Base-by-base conservation (phyloP, 2,888 invertebrate species). In the Fragum sueziense region DNA sequence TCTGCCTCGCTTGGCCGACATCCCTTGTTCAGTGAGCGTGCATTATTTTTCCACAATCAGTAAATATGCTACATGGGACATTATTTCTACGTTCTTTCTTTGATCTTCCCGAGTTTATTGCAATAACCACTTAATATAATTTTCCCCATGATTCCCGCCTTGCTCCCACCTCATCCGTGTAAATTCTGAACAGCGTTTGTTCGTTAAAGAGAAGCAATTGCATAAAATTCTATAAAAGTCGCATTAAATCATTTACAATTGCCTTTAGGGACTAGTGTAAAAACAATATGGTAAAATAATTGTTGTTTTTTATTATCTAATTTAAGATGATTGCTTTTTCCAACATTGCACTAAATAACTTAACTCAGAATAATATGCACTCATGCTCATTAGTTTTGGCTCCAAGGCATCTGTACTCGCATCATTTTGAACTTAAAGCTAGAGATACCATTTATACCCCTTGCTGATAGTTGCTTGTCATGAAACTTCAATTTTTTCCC, bases 61-160 rank as follows among this genome's bases (percentile, higher is more conserved):
- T 65, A 65, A 65, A 65, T 65, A 65, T 65, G 65, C 34, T 65
- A 65, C 65, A 65, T 65, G 65, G 65, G 41, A 37, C 65, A 65
- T 34, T 65, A 65, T 41, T 65, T 41, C 65, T n/a, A n/a, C 41
- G 41, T 22, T 37, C 20, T 20, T 65, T 27, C 65, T 65, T 65
- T 65, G 65, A 65, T 65, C 65, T 65, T 41, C 27, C 65, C 20
- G 4, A 34, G 34, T 65, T 65, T 65, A 65, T 65, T 65, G 65
- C 65, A 65, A 65, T 65, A 65, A 65, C 65, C 65, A 65, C 65
- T 65, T 65, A 65, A 65, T 65, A 65, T 65, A 65, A n/a, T 65
- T 61, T 65, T 65, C 65, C 31, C 65, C 25, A 41, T 65, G n/a
- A 14, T 41, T 27, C 65, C 33, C 61, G 31, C 33, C 61, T 61